phyloP scores from a whole-genome alignment of 2,113 vertebrate genomes.

The Heterochromis multidens region DNA sequence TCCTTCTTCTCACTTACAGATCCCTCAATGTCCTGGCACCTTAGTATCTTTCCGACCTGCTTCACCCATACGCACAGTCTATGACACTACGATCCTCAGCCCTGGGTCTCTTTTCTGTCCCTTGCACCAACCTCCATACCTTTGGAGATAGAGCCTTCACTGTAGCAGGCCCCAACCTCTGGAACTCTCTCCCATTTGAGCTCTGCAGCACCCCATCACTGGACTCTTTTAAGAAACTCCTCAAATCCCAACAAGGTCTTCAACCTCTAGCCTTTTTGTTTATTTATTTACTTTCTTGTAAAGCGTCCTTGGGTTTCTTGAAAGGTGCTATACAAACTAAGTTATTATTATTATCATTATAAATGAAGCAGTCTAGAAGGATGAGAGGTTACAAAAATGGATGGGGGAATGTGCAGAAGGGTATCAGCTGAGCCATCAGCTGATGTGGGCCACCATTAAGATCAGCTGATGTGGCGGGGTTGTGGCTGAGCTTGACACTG shows the following conservation, averaged over 20 bases:
- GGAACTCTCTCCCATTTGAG: background rate
- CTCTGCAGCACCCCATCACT: background rate
- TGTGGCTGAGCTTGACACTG: too few species aligned
- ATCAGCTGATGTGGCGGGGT: too few species aligned
- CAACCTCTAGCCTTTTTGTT: background rate
- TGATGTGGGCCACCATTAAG: too few species aligned
- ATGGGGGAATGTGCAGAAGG: background rate
- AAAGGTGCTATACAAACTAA: background rate
- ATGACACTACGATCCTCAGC: background rate
- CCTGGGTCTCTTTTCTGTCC: background rate
- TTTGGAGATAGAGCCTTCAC: background rate
- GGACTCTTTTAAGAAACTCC: too few species aligned
- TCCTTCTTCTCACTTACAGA: background rate
- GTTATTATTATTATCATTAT: background rate
- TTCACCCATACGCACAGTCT: background rate
- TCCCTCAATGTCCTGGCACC: background rate
- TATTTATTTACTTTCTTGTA: background rate
- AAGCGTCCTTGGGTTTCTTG: background rate
- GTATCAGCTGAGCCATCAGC: background rate
- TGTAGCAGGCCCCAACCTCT: background rate
- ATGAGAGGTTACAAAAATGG: background rate
- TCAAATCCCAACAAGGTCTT: background rate
- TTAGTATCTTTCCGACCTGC: background rate
- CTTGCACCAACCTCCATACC: background rate
- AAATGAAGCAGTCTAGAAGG: background rate